These are phyloP conservation scores for Anthonomus grandis DNA, from an alignment of 1,140 invertebrate species.

Conservation along the genomic window DNA sequence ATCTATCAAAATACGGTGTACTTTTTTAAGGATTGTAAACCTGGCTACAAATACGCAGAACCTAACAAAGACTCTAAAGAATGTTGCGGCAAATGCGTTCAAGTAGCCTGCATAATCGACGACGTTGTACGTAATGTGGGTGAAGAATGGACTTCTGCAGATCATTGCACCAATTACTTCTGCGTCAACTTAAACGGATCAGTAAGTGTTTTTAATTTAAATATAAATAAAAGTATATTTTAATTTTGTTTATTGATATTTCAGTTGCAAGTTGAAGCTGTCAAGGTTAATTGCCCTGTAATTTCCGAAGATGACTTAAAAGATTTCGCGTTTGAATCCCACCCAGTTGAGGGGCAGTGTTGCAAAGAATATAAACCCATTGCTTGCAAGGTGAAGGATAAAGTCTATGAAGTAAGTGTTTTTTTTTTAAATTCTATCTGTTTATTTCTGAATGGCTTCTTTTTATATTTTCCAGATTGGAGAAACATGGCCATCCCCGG, in stretches of 20 bases:
- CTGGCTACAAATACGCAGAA: slow-evolving; percentile 50
- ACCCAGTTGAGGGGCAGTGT: slow-evolving; percentile 38
- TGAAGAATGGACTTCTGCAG: slow-evolving; percentile 56
- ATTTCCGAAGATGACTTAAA: slow-evolving; percentile 34
- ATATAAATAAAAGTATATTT: not conserved
- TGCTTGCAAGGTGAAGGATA: slow-evolving; percentile 41
- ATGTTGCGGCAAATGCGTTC: slow-evolving; percentile 66
- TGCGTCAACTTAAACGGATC: slow-evolving; percentile 55
- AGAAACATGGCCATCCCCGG: slow-evolving; percentile 55
- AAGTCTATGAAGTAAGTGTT: slow-evolving; percentile 32
- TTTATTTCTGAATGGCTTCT: too few species aligned
- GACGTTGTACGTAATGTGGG: slow-evolving; percentile 52
- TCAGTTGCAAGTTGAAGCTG: slow-evolving; percentile 39
- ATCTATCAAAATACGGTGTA: not conserved
- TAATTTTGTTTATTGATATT: slow-evolving; percentile 5
- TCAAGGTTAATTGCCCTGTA: slow-evolving; percentile 32
- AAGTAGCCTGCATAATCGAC: slow-evolving; percentile 59
- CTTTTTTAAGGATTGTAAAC: slow-evolving; percentile 23
- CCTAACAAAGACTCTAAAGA: slow-evolving; percentile 43
- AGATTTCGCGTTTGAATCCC: slow-evolving; percentile 39
- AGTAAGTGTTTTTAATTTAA: slow-evolving; percentile 52
- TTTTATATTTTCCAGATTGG: slow-evolving; percentile 51
- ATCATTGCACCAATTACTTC: slow-evolving; percentile 58
- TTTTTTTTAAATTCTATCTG: too few species aligned
- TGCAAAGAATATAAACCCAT: slow-evolving; percentile 38